These are phyloP conservation scores for Alethe diademata DNA, from an alignment of 2,113 vertebrate genomes.

Conservation along the genomic window DNA sequence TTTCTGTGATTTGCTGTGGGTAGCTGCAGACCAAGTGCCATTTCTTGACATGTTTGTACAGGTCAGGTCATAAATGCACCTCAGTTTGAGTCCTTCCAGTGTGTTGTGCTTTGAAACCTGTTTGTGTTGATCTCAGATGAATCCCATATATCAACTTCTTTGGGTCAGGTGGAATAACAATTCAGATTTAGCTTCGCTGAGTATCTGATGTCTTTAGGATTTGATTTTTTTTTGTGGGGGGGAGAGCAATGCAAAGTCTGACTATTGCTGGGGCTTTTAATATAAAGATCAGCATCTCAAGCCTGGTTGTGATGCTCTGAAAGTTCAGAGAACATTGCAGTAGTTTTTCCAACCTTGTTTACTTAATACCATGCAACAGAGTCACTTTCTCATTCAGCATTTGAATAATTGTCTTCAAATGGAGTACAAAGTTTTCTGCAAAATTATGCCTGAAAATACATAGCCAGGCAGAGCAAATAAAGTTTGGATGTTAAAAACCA, in stretches of 20 bases:
- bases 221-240: not conserved
- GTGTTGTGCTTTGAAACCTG: not conserved
- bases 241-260: not conserved
- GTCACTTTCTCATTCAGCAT: not conserved
- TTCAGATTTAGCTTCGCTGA: not conserved
- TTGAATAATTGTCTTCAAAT: not conserved
- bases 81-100: not conserved
- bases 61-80: not conserved
- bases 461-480: not conserved
- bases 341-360: not conserved
- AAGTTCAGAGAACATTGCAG: not conserved
- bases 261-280: not conserved
- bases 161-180: not conserved
- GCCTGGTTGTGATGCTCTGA: not conserved
- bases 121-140: not conserved
- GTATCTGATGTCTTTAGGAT: not conserved
- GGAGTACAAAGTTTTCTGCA: not conserved
- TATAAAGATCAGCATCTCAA: not conserved
- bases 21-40: not conserved
- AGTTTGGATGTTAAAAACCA: not conserved
- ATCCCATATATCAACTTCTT: not conserved
- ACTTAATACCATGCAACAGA: not conserved
- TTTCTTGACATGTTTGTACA: not conserved
- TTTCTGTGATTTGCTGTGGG: not conserved
- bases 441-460: not conserved